Conservation (phyloP, 2,888 invertebrate species). For the Aporophyla nigra region DNA sequence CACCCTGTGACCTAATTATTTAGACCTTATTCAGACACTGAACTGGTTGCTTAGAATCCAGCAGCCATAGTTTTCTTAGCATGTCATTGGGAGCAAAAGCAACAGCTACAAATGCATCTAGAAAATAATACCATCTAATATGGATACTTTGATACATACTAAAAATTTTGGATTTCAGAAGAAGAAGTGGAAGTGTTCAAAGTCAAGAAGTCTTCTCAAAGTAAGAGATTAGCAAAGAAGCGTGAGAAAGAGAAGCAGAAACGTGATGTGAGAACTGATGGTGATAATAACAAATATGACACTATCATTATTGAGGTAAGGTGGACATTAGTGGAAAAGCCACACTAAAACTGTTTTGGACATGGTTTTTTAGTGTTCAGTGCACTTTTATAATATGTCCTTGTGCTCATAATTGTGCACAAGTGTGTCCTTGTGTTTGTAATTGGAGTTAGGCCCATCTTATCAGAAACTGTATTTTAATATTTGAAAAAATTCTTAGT, state of each 20-base stretch:
- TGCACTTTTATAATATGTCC: not conserved
- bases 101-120: not conserved
- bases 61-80: not conserved
- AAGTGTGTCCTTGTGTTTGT: not conserved
- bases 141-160: not conserved
- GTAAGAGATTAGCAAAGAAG: constrained; percentile 96
- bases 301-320: constrained; percentile 84
- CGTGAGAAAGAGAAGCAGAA: constrained; percentile 93
- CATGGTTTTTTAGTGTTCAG: constrained; percentile 9
- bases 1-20: not conserved
- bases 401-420: not conserved
- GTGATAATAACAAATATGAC: constrained; percentile 86
- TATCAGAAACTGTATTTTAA: not conserved
- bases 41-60: not conserved
- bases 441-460: too few species aligned
- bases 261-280: constrained; percentile 72
- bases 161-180: constrained; percentile 77
- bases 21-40: not conserved
- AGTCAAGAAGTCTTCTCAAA: constrained; percentile 98
- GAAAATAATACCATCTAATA: not conserved
- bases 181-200: constrained; percentile 97
- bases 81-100: not conserved
- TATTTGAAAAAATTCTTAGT: not conserved
- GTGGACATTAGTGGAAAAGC: constrained; percentile 55
- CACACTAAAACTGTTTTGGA: constrained; percentile 31